These are phyloP conservation scores for Cyrtodaria siliqua DNA, from an alignment of 2,888 invertebrate genomes.

Conservation along the genomic window DNA sequence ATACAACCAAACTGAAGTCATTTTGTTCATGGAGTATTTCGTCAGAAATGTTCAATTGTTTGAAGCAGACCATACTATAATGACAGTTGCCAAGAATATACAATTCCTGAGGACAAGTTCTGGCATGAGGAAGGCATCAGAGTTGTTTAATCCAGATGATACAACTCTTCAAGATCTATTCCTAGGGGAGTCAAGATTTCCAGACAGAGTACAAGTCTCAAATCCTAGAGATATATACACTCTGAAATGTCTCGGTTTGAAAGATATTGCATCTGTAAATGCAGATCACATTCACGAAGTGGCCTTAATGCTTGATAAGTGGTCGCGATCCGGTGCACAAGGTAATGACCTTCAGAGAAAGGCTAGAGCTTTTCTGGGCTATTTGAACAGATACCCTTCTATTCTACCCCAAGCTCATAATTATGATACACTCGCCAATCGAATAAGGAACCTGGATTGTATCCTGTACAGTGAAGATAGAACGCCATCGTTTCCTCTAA, in stretches of 20 bases:
- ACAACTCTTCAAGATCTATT: conserved; percentile 21
- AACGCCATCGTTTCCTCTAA: not conserved
- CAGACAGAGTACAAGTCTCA: not conserved
- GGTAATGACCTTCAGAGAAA: not conserved
- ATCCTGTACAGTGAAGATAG: too few relatives aligned
- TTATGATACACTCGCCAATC: not conserved
- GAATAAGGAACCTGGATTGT: not conserved
- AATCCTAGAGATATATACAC: not conserved
- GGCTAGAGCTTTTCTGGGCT: conserved; percentile 11
- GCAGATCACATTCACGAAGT: conserved; percentile 20
- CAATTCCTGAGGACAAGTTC: conserved; percentile 29
- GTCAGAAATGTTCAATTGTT: conserved; percentile 22
- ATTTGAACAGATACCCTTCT: not conserved
- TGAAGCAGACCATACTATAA: conserved; percentile 5
- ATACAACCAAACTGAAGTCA: conserved; percentile 15
- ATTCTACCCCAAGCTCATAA: not conserved
- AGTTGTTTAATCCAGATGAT: too few relatives aligned
- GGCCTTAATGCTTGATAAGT: conserved; percentile 21
- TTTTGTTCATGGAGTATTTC: conserved; percentile 47
- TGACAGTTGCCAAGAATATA: conserved; percentile 29
- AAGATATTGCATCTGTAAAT: conserved; percentile 6
- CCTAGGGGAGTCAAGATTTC: conserved; percentile 26
- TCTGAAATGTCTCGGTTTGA: not conserved
- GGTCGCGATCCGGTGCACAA: not conserved
- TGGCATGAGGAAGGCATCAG: conserved; percentile 19